phyloP scores from a whole-genome alignment of 2,888 invertebrate genomes.

The Epinotia brunnichana region DNA sequence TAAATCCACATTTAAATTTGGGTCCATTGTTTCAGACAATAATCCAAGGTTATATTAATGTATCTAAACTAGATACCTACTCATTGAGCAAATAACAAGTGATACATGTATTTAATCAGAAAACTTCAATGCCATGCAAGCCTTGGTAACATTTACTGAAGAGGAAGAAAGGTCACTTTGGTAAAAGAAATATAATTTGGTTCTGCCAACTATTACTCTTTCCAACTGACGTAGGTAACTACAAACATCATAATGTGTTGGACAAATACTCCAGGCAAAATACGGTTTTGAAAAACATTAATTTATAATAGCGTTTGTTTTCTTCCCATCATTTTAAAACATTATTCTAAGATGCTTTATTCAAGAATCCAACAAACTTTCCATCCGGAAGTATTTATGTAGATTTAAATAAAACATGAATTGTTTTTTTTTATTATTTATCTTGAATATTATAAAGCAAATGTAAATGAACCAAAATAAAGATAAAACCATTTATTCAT shows the following conservation, averaged over 20 bases:
- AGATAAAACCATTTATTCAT: too few species aligned
- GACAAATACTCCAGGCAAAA: too few species aligned
- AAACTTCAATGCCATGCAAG: slow-evolving; percentile 26
- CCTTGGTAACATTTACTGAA: not conserved
- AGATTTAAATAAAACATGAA: too few species aligned
- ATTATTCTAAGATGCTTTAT: too few species aligned
- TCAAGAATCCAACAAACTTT: too few species aligned
- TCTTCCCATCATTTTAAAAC: too few species aligned
- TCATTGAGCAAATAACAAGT: slow-evolving; percentile 24
- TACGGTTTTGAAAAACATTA: too few species aligned
- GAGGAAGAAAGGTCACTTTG: not conserved
- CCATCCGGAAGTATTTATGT: too few species aligned
- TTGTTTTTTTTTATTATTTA: too few species aligned
- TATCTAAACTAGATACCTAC: slow-evolving; percentile 15
- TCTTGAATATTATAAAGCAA: too few species aligned
- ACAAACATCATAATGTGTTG: slow-evolving; percentile 5
- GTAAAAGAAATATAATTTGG: not conserved
- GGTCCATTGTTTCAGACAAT: slow-evolving; percentile 36
- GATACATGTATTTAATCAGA: slow-evolving; percentile 12
- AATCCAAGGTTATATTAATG: slow-evolving; percentile 31
- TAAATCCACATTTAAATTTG: slow-evolving; percentile 38
- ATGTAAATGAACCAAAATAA: too few species aligned
- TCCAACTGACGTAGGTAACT: not conserved
- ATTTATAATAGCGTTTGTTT: too few species aligned
- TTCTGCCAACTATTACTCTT: not conserved